These are phyloP conservation scores for Apamea epomidion DNA, from an alignment of 2,888 invertebrate species.

Conservation along the genomic window DNA sequence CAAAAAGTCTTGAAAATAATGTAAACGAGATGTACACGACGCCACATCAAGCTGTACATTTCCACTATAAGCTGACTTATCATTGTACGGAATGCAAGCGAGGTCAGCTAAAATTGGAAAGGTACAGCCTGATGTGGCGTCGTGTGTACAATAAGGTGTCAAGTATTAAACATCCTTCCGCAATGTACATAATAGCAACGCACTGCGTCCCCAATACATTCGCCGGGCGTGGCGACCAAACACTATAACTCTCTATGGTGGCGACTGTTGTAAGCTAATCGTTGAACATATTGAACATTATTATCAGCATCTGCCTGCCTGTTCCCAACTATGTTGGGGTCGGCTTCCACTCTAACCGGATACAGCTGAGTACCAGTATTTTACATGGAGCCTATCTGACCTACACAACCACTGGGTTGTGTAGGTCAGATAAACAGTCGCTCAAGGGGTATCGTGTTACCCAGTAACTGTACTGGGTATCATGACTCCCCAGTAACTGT, in stretches of 20 bases:
- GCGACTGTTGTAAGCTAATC: neutral
- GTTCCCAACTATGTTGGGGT: no score
- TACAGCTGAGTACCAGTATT: neutral
- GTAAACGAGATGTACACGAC: neutral
- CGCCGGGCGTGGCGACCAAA: no score
- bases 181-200: constrained; percentile 15
- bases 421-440: no score
- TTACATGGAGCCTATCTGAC: neutral
- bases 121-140: neutral
- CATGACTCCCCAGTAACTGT: no score
- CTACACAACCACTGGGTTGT: neutral
- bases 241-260: no score
- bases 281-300: no score
- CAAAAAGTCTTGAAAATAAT: neutral
- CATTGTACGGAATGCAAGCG: neutral
- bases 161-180: neutral
- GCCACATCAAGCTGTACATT: neutral
- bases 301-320: no score
- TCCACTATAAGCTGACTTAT: neutral
- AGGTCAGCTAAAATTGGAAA: neutral
- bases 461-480: no score
- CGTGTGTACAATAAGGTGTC: neutral
- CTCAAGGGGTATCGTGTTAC: no score
- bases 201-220: neutral
- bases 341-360: neutral